Evolutionary conservation across 2,797 vertebrate genomes (phyloP).

Genomic region (Pagetopsis macropterus): DNA sequence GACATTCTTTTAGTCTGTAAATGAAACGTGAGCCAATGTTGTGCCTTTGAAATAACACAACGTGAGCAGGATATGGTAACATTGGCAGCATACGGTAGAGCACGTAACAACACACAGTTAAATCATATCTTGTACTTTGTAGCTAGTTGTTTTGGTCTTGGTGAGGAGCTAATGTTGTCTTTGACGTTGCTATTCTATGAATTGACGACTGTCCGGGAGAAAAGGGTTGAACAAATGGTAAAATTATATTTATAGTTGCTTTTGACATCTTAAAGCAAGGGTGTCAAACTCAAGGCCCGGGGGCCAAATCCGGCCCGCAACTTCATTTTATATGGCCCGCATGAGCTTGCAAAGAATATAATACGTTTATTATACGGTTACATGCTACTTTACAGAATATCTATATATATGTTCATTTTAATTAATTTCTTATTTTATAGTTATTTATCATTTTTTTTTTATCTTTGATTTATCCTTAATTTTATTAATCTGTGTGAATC

Average conservation of each 20-base stretch:
- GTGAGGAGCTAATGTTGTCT: neutral
- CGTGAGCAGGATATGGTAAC: neutral
- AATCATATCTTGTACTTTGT: neutral
- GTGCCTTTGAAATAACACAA: neutral
- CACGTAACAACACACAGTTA: neutral
- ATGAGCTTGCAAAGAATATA: too few relatives aligned
- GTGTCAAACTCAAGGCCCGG: too few relatives aligned
- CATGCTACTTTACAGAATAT: too few relatives aligned
- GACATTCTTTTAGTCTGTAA: neutral
- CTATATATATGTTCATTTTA: too few relatives aligned
- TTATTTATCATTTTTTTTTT: too few relatives aligned
- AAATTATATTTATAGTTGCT: neutral
- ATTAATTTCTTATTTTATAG: too few relatives aligned
- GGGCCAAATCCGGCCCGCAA: too few relatives aligned
- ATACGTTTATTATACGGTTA: too few relatives aligned
- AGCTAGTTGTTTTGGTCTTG: neutral
- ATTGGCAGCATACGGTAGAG: neutral
- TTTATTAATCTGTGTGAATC: too few relatives aligned
- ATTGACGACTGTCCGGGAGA: neutral
- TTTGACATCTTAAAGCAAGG: neutral
- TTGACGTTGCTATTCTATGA: neutral
- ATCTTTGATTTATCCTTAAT: too few relatives aligned
- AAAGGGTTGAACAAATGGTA: neutral
- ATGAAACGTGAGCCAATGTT: neutral
- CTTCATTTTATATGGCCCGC: too few relatives aligned